phyloP scores from a whole-genome alignment of 1,140 invertebrate genomes.

The Aphaenogaster floridana region DNA sequence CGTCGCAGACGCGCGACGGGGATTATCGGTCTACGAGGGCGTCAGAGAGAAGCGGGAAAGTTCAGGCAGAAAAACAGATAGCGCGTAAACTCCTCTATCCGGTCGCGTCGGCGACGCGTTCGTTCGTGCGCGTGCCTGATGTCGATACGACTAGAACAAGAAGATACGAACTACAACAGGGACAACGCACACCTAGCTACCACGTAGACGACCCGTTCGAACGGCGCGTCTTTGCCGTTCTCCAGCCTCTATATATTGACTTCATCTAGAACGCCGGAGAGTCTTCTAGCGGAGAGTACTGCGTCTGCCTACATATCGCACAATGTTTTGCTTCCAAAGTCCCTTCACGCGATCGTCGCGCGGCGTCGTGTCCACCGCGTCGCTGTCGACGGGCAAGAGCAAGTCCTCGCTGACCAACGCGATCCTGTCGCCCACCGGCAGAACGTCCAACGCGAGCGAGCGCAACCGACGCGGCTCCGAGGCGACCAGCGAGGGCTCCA shows the following conservation, averaged over 20 bases:
- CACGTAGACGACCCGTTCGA: neutral
- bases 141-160: neutral
- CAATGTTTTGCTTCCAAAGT: constrained; percentile 86
- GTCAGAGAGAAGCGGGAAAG: constrained; percentile 30
- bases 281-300: neutral
- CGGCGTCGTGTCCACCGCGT: constrained; percentile 61
- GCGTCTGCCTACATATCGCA: neutral
- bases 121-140: constrained; percentile 9
- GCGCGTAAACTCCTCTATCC: constrained; percentile 33
- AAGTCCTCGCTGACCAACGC: constrained; percentile 67
- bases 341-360: constrained; percentile 84
- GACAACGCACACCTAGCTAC: neutral
- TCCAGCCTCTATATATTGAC: neutral
- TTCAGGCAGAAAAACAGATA: constrained; percentile 33
- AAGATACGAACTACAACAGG: neutral
- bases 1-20: neutral
- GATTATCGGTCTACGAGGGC: constrained; percentile 31
- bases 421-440: constrained; percentile 64
- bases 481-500: constrained; percentile 82
- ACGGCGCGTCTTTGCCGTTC: neutral
- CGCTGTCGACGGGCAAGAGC: constrained; percentile 71
- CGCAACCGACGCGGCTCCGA: constrained; percentile 80
- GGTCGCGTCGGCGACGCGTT: neutral
- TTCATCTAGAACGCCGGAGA: neutral
- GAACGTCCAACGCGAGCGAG: constrained; percentile 38